Percentiles rank a stretch among this genome's conserved stretches.
Evolutionary conservation across 2,113 vertebrate genomes (phyloP).

Genomic region (Platichthys flesus): DNA sequence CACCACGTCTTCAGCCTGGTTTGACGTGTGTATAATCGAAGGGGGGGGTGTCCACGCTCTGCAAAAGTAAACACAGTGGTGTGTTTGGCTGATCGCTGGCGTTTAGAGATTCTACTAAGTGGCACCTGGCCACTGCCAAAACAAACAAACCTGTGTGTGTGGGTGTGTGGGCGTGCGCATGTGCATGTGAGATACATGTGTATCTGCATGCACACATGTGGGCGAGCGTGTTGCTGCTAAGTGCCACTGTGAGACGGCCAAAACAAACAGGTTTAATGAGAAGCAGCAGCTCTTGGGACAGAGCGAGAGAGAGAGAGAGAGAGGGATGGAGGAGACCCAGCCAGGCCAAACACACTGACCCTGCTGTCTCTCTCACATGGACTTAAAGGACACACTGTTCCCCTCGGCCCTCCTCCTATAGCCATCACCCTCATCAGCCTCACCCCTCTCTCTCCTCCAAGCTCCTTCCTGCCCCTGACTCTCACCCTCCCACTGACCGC

Average conservation of each 20-base stretch:
- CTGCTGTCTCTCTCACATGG: conserved; percentile 71
- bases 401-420: conserved; percentile 56
- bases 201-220: conserved; percentile 22
- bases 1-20: conserved; percentile 10
- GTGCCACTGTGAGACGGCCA: conserved; percentile 79
- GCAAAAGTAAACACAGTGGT: conserved; percentile 71
- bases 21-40: neutral
- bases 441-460: conserved; percentile 31
- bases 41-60: conserved; percentile 39
- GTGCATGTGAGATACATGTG: neutral
- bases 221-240: conserved; percentile 72
- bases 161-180: conserved; percentile 26
- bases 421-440: conserved; percentile 55
- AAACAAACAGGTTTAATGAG: conserved; percentile 86
- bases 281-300: conserved; percentile 83
- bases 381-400: conserved; percentile 81
- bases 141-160: conserved; percentile 66
- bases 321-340: conserved; percentile 54
- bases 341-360: conserved; percentile 81
- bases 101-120: conserved; percentile 77
- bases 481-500: conserved; percentile 32
- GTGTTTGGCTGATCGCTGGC: conserved; percentile 72
- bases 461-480: conserved; percentile 49
- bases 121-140: conserved; percentile 81
- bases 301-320: conserved; percentile 33